phyloP scores from a whole-genome alignment of 2,888 invertebrate genomes.

The Cephus pygmeus region DNA sequence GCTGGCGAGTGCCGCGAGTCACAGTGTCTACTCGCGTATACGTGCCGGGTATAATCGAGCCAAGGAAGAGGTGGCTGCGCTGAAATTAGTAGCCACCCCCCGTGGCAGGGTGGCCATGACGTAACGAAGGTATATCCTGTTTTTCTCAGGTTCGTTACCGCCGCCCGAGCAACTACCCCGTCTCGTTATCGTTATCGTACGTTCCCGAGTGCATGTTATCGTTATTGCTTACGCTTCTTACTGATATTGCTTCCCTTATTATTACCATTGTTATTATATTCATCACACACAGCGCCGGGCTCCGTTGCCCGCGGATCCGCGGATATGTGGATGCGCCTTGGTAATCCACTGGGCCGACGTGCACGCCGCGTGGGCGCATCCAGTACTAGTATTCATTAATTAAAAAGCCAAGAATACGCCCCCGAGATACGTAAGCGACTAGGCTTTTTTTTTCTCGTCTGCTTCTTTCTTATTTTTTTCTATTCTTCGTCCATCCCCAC shows the following conservation, averaged over 20 bases:
- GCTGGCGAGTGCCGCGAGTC: neutral
- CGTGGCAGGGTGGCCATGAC: neutral
- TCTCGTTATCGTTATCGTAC: neutral
- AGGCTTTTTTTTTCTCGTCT: neutral
- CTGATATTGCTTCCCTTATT: conserved; percentile 22
- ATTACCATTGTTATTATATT: conserved; percentile 12
- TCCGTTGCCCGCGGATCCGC: neutral
- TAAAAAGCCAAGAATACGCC: conserved; percentile 46
- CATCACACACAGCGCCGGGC: neutral
- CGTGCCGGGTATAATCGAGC: neutral
- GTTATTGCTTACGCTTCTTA: neutral
- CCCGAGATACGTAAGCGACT: conserved; percentile 27
- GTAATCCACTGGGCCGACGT: neutral
- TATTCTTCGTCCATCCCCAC: neutral
- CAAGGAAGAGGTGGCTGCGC: neutral
- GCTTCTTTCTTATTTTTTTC: neutral
- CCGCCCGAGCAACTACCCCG: neutral
- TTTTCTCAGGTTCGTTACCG: neutral
- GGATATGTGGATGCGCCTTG: conserved; percentile 22
- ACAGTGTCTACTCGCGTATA: neutral
- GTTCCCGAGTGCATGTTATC: neutral
- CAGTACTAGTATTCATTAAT: conserved; percentile 51
- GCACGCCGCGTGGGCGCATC: conserved; percentile 32
- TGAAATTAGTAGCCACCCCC: conserved; percentile 49
- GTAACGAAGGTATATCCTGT: neutral